phyloP scores from a whole-genome alignment of 2,888 invertebrate genomes.

The Linyphia triangularis region DNA sequence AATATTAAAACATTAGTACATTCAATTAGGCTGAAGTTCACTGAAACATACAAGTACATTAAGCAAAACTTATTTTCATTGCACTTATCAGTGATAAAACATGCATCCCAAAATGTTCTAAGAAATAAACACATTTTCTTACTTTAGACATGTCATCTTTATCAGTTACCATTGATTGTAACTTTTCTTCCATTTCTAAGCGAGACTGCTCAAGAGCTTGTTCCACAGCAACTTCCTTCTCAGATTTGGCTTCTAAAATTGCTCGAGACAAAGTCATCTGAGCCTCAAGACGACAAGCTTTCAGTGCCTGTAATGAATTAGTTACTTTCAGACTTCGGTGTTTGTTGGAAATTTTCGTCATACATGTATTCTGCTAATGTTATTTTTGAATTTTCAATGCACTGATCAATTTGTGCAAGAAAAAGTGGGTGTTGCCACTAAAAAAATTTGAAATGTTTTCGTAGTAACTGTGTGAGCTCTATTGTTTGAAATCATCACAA shows the following conservation, averaged over 20 bases:
- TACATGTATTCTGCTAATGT: not conserved
- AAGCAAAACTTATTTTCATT: no score
- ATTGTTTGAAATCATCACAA: no score
- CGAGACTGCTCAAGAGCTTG: constrained; percentile 77
- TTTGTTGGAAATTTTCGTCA: not conserved
- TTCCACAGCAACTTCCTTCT: constrained; percentile 79
- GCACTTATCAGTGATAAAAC: no score
- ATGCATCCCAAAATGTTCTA: no score
- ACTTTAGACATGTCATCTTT: constrained; percentile 54
- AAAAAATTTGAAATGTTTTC: no score
- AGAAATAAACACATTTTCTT: not conserved
- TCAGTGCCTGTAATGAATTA: constrained; percentile 78
- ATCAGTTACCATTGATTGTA: constrained; percentile 19
- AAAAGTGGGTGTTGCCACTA: no score
- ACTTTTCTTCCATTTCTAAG: constrained; percentile 51
- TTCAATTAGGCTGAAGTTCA: no score
- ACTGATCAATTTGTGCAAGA: no score
- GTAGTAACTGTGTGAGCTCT: no score
- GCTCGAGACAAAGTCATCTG: constrained; percentile 79
- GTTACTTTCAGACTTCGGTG: not conserved
- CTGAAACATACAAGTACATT: no score
- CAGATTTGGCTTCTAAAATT: constrained; percentile 79
- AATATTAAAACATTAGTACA: no score
- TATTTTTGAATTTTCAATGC: not conserved
- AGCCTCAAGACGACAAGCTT: constrained; percentile 79